phyloP scores from a whole-genome alignment of 2,797 vertebrate genomes.

The Tadarida brasiliensis region DNA sequence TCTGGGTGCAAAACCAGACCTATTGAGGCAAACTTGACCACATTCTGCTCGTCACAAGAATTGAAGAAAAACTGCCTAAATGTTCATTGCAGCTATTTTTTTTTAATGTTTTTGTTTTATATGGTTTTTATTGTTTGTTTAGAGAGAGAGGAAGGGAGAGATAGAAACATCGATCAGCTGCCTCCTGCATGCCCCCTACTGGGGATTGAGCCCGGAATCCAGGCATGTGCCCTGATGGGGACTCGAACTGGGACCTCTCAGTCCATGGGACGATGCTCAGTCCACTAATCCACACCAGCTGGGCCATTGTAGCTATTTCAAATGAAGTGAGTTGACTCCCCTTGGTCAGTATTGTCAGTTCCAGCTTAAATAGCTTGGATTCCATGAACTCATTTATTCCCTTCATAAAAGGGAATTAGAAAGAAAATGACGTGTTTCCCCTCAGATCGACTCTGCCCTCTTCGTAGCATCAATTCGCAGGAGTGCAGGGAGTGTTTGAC shows the following conservation, averaged over 20 bases:
- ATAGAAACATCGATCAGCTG: too few relatives aligned
- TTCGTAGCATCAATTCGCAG: neutral
- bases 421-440: neutral
- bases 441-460: rapidly evolving
- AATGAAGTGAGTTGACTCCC: neutral
- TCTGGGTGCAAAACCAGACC: neutral
- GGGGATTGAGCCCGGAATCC: too few relatives aligned
- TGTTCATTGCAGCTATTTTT: neutral
- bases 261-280: too few relatives aligned
- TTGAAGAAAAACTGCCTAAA: neutral
- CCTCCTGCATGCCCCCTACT: too few relatives aligned
- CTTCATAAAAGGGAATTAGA: neutral
- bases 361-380: neutral
- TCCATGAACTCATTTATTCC: neutral
- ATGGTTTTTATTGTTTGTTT: too few relatives aligned
- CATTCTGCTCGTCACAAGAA: neutral
- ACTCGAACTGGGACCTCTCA: too few relatives aligned
- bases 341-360: neutral
- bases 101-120: too few relatives aligned
- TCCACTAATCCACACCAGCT: too few relatives aligned
- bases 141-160: too few relatives aligned
- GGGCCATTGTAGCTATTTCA: neutral
- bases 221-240: too few relatives aligned
- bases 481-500: neutral
- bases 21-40: neutral